These are phyloP conservation scores for Coremacera marginata DNA, from an alignment of 2,888 invertebrate species.

Conservation along the genomic window DNA sequence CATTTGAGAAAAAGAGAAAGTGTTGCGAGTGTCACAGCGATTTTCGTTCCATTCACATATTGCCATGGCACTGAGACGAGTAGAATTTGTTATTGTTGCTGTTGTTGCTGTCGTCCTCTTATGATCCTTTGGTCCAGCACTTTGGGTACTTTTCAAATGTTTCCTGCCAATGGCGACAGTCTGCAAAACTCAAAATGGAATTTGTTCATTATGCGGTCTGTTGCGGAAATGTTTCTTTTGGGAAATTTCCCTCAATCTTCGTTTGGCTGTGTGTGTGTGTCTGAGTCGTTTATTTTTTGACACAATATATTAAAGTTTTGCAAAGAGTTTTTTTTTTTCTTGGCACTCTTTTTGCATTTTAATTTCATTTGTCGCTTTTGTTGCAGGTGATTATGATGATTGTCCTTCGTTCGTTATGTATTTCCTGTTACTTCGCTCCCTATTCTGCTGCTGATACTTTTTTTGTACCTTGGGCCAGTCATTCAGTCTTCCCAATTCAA, in stretches of 20 bases:
- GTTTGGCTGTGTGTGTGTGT: constrained; percentile 3
- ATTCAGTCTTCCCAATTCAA: background rate
- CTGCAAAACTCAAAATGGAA: constrained; percentile 44
- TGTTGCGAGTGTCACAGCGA: constrained; percentile 8
- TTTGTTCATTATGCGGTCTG: constrained; percentile 65
- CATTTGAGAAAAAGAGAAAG: constrained; percentile 19
- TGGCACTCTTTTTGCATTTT: background rate
- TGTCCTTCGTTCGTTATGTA: background rate
- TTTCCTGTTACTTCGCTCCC: background rate
- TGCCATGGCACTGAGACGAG: background rate
- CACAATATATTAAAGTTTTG: constrained; percentile 30
- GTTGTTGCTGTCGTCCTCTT: background rate
- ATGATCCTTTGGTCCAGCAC: background rate
- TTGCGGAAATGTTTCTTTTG: constrained; percentile 64
- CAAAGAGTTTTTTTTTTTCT: background rate
- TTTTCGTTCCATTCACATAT: background rate
- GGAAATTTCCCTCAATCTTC: constrained; percentile 49
- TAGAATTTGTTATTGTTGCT: background rate
- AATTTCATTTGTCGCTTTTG: constrained; percentile 34
- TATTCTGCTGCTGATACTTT: background rate
- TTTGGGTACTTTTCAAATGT: constrained; percentile 12
- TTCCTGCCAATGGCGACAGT: constrained; percentile 38
- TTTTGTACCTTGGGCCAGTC: background rate
- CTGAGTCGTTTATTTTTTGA: constrained; percentile 12
- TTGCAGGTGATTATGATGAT: constrained; percentile 42